Conservation (phyloP, 2,888 invertebrate species). For the Ochropleura plecta region DNA sequence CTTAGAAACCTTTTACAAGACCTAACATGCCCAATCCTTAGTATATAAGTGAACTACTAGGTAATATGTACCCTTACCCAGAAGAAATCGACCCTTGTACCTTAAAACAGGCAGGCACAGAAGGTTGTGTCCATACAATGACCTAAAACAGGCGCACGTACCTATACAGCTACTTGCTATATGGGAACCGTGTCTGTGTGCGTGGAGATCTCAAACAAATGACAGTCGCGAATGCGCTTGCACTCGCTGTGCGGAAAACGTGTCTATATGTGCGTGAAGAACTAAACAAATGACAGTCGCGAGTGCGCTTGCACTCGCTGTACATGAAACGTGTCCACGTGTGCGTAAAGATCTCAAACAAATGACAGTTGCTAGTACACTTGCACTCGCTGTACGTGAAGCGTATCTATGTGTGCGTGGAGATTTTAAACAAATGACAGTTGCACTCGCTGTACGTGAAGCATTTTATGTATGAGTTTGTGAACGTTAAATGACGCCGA, state of each 20-base stretch:
- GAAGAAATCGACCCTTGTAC: constrained; percentile 1
- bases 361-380: background rate
- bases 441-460: background rate
- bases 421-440: background rate
- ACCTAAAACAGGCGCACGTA: background rate
- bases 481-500: background rate
- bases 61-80: constrained; percentile 2
- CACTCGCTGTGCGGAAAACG: background rate
- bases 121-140: background rate
- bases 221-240: background rate
- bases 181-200: background rate
- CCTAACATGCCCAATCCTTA: background rate
- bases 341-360: background rate
- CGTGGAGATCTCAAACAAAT: background rate
- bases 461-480: background rate
- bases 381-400: background rate
- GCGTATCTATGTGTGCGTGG: background rate
- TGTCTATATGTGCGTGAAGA: background rate
- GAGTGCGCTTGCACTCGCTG: background rate
- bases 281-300: background rate
- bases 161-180: background rate
- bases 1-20: constrained; percentile 28
- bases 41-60: constrained; percentile 27
- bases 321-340: background rate
- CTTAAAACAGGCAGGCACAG: background rate